These are phyloP conservation scores for Atopsyche davidsoni DNA, from an alignment of 1,140 invertebrate species.

Conservation along the genomic window DNA sequence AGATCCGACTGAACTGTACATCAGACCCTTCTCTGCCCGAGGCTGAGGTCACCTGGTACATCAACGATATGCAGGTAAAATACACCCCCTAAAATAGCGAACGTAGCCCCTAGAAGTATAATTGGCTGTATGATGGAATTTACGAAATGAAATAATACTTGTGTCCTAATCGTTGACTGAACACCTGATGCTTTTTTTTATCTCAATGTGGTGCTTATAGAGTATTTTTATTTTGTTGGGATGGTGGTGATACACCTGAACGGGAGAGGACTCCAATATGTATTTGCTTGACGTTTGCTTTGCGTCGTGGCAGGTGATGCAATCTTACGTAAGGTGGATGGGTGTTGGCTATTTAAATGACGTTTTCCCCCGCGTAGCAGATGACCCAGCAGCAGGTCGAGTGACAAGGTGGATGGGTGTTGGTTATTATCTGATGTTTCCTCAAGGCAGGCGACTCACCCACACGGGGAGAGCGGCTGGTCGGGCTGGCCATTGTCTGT, in stretches of 20 bases:
- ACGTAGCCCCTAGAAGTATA: not conserved
- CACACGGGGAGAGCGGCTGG: no score
- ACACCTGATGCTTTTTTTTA: not conserved
- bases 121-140: not conserved
- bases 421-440: not conserved
- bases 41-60: slow-evolving; percentile 50
- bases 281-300: no score
- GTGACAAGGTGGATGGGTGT: not conserved
- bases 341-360: no score
- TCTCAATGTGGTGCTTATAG: not conserved
- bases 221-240: not conserved
- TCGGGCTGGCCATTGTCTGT: no score
- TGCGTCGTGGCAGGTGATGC: no score
- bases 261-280: no score
- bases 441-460: no score
- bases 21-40: slow-evolving; percentile 49
- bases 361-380: no score
- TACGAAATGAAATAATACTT: no score
- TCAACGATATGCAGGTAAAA: slow-evolving; percentile 45
- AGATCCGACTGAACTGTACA: slow-evolving; percentile 40
- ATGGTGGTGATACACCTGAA: no score
- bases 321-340: no score
- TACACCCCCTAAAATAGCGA: not conserved
- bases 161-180: not conserved
- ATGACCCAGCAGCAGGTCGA: not conserved